Conservation (phyloP, 2,888 invertebrate species). For the Ennomos fuscantarius region DNA sequence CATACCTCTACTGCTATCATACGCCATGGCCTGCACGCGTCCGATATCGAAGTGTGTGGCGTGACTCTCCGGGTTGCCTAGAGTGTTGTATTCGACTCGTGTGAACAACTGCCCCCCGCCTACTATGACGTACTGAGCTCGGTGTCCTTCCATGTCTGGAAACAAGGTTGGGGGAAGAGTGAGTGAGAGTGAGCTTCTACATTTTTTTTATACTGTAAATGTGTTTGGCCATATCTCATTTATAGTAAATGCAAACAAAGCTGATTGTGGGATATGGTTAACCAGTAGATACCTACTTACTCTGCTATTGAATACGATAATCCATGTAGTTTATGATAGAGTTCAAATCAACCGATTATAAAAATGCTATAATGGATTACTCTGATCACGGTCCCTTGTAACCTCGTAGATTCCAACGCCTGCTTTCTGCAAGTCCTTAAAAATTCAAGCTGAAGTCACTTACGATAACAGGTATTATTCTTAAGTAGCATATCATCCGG, state of each 20-base stretch:
- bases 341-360: too few relatives aligned
- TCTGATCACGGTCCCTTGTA: too few relatives aligned
- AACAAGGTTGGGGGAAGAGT: constrained; percentile 1
- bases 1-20: constrained; percentile 79
- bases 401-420: too few relatives aligned
- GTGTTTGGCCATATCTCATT: too few relatives aligned
- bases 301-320: too few relatives aligned
- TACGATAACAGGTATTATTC: constrained; percentile 69
- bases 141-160: constrained; percentile 53
- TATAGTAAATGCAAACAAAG: neutral
- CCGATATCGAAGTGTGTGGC: constrained; percentile 73
- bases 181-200: too few relatives aligned
- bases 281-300: too few relatives aligned
- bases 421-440: neutral
- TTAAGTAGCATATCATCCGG: constrained; percentile 88
- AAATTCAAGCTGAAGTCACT: constrained; percentile 40
- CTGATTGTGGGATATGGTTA: too few relatives aligned
- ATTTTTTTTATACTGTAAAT: too few relatives aligned
- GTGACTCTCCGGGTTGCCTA: constrained; percentile 87
- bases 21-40: constrained; percentile 88
- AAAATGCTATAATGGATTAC: too few relatives aligned
- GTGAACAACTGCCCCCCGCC: constrained; percentile 85
- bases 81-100: constrained; percentile 86
- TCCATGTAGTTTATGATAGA: too few relatives aligned
- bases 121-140: constrained; percentile 81